Conservation (phyloP, 2,113 vertebrate genomes). For the Mobula birostris region DNA sequence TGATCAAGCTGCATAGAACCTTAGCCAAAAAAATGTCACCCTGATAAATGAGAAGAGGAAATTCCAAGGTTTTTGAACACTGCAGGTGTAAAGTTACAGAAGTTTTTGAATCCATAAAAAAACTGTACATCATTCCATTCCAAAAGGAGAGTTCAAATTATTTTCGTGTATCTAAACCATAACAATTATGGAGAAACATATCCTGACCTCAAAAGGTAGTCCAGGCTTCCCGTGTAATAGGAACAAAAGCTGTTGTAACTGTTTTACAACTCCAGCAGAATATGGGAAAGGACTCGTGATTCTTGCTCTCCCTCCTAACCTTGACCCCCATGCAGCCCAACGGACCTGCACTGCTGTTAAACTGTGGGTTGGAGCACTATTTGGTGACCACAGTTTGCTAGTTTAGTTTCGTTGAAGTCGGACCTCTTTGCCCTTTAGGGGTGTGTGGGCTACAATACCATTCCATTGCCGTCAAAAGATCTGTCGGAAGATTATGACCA, state of each 20-base stretch:
- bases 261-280: too few species aligned
- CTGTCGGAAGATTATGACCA: background rate
- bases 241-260: too few species aligned
- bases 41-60: conserved; percentile 19
- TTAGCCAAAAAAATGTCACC: conserved; percentile 13
- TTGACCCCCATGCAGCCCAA: background rate
- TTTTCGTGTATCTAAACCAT: background rate
- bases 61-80: background rate
- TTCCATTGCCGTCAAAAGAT: background rate
- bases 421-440: background rate
- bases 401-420: background rate
- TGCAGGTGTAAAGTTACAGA: background rate
- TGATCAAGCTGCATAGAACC: background rate
- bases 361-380: background rate
- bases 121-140: background rate
- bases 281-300: too few species aligned
- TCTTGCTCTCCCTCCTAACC: too few species aligned
- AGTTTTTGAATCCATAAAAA: background rate
- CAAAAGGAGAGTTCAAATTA: background rate
- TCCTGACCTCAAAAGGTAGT: background rate
- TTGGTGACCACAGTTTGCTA: background rate
- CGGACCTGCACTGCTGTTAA: background rate
- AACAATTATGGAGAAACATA: background rate
- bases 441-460: background rate
- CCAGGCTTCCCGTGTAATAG: background rate